Base-by-base conservation (phyloP, 2,888 invertebrate species). In the Hecatera dysodea region DNA sequence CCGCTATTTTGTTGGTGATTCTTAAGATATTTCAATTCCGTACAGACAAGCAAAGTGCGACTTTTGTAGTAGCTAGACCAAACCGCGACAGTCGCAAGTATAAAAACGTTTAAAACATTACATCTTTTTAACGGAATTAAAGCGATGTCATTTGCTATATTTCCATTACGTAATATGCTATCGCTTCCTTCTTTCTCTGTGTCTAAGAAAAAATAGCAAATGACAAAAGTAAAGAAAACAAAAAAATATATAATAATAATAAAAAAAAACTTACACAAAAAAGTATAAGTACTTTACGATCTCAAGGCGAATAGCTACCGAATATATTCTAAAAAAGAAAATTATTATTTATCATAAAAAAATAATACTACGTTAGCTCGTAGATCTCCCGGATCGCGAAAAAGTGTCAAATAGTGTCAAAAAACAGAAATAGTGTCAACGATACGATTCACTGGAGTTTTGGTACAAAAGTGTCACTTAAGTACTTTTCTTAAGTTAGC, bases 401-500 rank as follows among this genome's bases (percentile, higher is more conserved):
- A 82, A 83, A 61, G 46, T 72, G 67, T 67, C 66, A 67, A 67
- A 53, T 66, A 62, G 46, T 72, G 67, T 67, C 66, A 67, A 67
- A 53, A 62, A 67, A 78, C 63, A 62, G 56, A 29, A 65, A 69
- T 46, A 70, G 60, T 69, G 60, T 73, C 63, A 59, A 76, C 27
- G 59, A 62, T 73, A 65, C 61, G 17, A 59, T 87, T 90, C 92
- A 93, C 93, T 92, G 93, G 93, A 90, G 90, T 87, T 87, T 88
- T 87, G 87, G 90, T 89, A 90, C 86, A 88, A 87, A 86, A 78
- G 68, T 78, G 72, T 78, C 52, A 77, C 88, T 89, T 93, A 93
- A 93, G 93, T 93, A 93, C 93, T 67, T 83, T 76, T 78, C 85
- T 90, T 93, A 93, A 93, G 93, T 93, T 92, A 93, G 93, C 93